Evolutionary conservation across 2,888 invertebrate genomes (phyloP), one percentile per base, ranked within the genome.

Genomic region (Macrophya annulata): DNA sequence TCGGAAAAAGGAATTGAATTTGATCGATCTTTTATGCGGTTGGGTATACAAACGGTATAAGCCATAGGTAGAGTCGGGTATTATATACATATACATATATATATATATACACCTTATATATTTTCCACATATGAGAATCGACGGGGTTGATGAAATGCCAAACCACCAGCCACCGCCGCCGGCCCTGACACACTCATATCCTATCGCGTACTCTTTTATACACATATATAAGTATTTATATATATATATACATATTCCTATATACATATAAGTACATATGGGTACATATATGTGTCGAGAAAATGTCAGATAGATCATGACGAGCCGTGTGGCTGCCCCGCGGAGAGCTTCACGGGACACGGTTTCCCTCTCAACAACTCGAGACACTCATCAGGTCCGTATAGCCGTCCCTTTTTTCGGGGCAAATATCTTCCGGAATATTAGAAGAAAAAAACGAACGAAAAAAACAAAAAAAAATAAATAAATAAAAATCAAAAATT

Each of bases 291-390:
- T 88, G 88, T 87, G 89, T 87, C 85, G 89, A 87, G 89, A 89
- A 90, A 89, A 88, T 87, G 90, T 89, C 88, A 87, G 87, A 88
- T 87, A 87, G 88, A 88, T 88, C 79, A 87, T 84, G 85, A 85
- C 79, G 86, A 86, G 83, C 83, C 55, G 71, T 84, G 51, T 85
- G 84, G 84, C 89, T 87, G 89, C 89, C 89, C 89, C 89, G 88
- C 89, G 89, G 89, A 88, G 89, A 89, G 89, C 89, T 90, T 86
- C 88, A 85, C 87, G 89, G 91, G 91, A 92, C 92, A 93, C 88
- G 92, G 89, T 92, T 93, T 93, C 89, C 91, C 93, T 92, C 90
- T 93, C 91, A 93, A 91, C 55, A 43, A 81, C 71, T 85, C 68
- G 45, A 81, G 81, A 81, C 81, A 12, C 21, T 21, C 21, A n/a